Evolutionary conservation across 2,113 vertebrate species (phyloP).

Genomic region (Cisticola juncidis): DNA sequence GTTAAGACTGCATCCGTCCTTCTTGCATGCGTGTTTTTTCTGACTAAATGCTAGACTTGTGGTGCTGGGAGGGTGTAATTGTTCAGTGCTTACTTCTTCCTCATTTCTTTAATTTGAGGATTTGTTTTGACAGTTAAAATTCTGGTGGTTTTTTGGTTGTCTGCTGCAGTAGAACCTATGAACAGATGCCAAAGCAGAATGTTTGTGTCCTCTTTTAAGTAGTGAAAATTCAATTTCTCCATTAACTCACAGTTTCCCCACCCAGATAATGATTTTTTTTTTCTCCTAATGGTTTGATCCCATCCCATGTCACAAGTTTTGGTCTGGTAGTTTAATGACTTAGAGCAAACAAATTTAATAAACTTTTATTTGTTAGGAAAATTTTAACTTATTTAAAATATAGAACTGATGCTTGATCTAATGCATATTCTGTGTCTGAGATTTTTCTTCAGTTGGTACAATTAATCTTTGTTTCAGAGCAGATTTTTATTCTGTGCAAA

Average conservation of each 20-base stretch:
- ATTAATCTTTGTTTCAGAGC: background rate
- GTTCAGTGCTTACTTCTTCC: constrained; percentile 47
- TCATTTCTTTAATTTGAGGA: constrained; percentile 37
- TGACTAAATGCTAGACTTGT: constrained; percentile 37
- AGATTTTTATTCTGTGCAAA: background rate
- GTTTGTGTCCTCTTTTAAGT: constrained; percentile 56
- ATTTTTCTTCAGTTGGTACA: background rate
- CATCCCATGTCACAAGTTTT: background rate
- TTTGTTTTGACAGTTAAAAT: constrained; percentile 69
- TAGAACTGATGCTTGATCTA: background rate
- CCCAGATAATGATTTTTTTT: background rate
- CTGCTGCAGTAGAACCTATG: constrained; percentile 50
- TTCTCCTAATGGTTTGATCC: background rate
- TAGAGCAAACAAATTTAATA: background rate
- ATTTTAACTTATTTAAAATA: background rate
- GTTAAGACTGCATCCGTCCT: background rate
- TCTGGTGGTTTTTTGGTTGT: constrained; percentile 57
- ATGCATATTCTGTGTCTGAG: background rate
- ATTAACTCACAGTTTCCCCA: constrained; percentile 31
- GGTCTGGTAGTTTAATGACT: background rate
- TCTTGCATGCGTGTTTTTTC: background rate
- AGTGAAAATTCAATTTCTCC: constrained; percentile 25
- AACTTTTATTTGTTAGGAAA: background rate
- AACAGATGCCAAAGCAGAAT: constrained; percentile 64
- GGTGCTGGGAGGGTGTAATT: constrained; percentile 44